A percentile compares a stretch with the other conserved stretches of the same genome.
Evolutionary conservation across 2,797 vertebrate species (phyloP).

Genomic region (Acipenser oxyrinchus): DNA sequence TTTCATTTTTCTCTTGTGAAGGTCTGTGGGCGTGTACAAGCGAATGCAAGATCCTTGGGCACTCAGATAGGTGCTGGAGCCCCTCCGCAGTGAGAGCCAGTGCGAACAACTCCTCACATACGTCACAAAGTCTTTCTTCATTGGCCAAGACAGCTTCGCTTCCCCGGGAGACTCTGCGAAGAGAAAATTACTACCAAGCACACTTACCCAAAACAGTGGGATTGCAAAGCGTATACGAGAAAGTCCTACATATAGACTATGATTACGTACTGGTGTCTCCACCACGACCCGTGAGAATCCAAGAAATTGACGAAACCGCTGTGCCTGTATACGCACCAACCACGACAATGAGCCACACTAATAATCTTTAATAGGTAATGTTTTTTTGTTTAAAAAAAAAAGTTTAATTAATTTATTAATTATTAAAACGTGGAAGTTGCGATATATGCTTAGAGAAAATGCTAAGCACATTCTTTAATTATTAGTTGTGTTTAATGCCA

Average conservation of each 20-base stretch:
- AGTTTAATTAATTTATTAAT: constrained; percentile 10
- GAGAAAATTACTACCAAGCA: constrained; percentile 80
- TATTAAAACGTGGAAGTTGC: background rate
- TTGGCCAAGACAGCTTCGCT: constrained; percentile 88
- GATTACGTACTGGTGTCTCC: constrained; percentile 84
- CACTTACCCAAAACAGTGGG: constrained; percentile 77
- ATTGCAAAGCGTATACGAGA: constrained; percentile 87
- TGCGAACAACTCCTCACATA: constrained; percentile 56
- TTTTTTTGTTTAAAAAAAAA: background rate
- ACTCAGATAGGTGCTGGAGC: constrained; percentile 96
- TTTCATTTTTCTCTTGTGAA: constrained; percentile 30
- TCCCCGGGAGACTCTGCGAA: constrained; percentile 75
- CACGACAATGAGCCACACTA: constrained; percentile 60
- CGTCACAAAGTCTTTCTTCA: constrained; percentile 70
- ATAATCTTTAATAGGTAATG: constrained; percentile 34
- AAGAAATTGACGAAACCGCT: constrained; percentile 78
- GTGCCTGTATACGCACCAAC: constrained; percentile 78
- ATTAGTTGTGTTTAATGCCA: constrained; percentile 27
- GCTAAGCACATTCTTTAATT: constrained; percentile 18
- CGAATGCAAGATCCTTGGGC: constrained; percentile 90
- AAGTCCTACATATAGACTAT: constrained; percentile 84
- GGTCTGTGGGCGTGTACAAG: constrained; percentile 94
- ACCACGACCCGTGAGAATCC: constrained; percentile 75
- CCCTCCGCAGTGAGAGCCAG: constrained; percentile 77
- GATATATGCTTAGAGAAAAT: background rate